Evolutionary conservation across 2,888 invertebrate genomes (phyloP), one percentile per base, ranked within the genome.

Genomic region (Gisinianus flammeolus): DNA sequence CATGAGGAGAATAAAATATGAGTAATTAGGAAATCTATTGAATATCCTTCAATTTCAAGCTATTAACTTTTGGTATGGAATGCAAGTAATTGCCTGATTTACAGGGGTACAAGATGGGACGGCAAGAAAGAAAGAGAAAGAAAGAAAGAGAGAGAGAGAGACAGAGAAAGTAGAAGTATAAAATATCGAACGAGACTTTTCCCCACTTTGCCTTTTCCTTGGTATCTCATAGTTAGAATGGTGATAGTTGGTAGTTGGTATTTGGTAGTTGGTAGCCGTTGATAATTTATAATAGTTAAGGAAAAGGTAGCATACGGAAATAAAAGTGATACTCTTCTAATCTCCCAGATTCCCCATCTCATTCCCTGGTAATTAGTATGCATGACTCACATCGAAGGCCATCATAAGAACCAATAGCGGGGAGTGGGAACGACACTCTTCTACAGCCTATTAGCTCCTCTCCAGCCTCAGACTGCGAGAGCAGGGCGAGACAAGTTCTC

Each of bases 261-360:
- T n/a, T n/a, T n/a, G n/a, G n/a, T 35, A 12, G 6, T 35, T 8
- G 35, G 12, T 35, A 44, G 16, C 19, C 44, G 3, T 52, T 58
- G 35, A 73, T 73, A 73, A 73, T 73, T 73, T 73, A 73, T 73
- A 73, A 73, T 33, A 62, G 73, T 73, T 73, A 73, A 31, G 58
- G 56, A n/a, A 22, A 73, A 30, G 33, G 26, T 30, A 73, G 58
- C 62, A 73, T 62, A 73, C 30, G 73, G 62, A 73, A 73, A 73
- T 73, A 73, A 73, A 73, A 56, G 73, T 73, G 73, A 58, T 62
- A 73, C 33, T 73, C 33, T 62, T 62, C 30, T 73, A 73, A 73
- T 73, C 73, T 73, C 73, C n/a, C 56, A 64, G 35, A 64, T 35
- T 56, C 64, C 35, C 73, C 73, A 62, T 64, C 64, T 73, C 73